Evolutionary conservation across 2,888 invertebrate species (phyloP).

Genomic region (Autographa pulchrina): DNA sequence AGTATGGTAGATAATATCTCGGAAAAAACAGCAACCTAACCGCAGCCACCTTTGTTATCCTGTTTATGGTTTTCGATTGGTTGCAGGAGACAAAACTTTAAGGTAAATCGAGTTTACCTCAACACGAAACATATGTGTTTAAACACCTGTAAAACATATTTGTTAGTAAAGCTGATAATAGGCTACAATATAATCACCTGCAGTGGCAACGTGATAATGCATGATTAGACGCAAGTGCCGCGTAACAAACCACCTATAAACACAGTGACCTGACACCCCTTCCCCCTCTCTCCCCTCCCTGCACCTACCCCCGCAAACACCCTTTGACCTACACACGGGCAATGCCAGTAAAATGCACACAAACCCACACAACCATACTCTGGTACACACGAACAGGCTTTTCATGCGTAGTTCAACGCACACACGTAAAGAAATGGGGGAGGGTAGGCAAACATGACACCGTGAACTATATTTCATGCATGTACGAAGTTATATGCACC

Average conservation of each 20-base stretch:
- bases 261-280: conserved; percentile 80
- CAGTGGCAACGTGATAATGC: conserved; percentile 69
- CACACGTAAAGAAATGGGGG: conserved; percentile 60
- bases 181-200: conserved; percentile 47
- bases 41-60: conserved; percentile 22
- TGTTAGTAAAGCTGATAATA: conserved; percentile 41
- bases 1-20: not conserved
- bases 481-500: conserved; percentile 43
- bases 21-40: not conserved
- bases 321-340: conserved; percentile 68
- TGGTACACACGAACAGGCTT: conserved; percentile 41
- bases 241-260: conserved; percentile 78
- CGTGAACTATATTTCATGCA: conserved; percentile 66
- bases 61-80: conserved; percentile 24
- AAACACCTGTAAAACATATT: conserved; percentile 2
- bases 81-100: conserved; percentile 14
- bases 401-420: conserved; percentile 49
- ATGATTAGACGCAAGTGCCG: conserved; percentile 73
- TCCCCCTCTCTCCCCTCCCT: conserved; percentile 55
- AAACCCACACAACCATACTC: conserved; percentile 46
- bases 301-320: conserved; percentile 57
- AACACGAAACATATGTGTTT: conserved; percentile 18
- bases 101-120: conserved; percentile 50
- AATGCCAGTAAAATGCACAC: conserved; percentile 60
- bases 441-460: conserved; percentile 66